phyloP scores from a whole-genome alignment of 2,113 vertebrate species.

The Galemys pyrenaicus region DNA sequence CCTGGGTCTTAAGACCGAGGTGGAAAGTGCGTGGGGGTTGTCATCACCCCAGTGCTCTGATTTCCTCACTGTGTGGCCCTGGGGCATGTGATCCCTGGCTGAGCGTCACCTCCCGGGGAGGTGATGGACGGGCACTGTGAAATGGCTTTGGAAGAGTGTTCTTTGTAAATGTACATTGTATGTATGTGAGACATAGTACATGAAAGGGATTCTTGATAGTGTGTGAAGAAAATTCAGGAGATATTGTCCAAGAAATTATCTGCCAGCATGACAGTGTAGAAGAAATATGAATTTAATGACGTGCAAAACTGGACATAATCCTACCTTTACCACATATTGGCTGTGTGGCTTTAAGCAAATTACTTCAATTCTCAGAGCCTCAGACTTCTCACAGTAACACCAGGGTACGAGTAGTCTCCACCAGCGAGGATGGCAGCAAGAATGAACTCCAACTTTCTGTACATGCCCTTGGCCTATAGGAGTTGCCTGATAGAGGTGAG shows the following conservation, averaged over 20 bases:
- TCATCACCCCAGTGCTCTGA: neutral
- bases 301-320: neutral
- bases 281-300: neutral
- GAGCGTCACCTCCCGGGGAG: neutral
- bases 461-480: neutral
- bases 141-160: neutral
- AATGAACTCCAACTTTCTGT: neutral
- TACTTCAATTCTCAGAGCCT: slow-evolving; percentile 15
- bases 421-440: neutral
- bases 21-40: neutral
- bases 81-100: neutral
- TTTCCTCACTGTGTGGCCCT: neutral
- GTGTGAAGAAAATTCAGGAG: neutral
- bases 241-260: neutral
- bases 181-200: neutral
- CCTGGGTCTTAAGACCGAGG: neutral
- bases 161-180: neutral
- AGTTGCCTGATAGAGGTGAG: neutral
- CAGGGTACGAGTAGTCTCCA: neutral
- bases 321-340: neutral
- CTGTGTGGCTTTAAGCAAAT: neutral
- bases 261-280: neutral
- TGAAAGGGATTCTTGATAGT: neutral
- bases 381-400: neutral
- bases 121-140: neutral